Conservation (phyloP, 2,113 vertebrate species). For the Balaeniceps rex region DNA sequence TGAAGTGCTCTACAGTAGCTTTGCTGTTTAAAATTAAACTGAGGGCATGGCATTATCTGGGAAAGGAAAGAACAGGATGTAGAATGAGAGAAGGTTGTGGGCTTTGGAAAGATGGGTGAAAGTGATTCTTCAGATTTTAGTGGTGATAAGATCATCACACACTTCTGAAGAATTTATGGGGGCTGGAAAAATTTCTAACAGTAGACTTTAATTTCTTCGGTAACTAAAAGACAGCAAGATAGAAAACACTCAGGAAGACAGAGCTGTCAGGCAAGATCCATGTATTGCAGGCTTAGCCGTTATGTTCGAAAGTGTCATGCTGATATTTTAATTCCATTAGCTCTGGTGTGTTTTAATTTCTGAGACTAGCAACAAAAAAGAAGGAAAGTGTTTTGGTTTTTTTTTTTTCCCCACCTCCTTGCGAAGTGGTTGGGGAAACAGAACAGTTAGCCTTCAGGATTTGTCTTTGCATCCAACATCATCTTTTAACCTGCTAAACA, state of each 20-base stretch:
- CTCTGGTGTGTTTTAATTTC: constrained; percentile 14
- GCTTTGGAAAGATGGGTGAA: not conserved
- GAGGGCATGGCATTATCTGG: not conserved
- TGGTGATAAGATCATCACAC: not conserved
- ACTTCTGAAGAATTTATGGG: not conserved
- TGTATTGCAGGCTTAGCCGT: not conserved
- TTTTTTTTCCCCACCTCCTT: not conserved
- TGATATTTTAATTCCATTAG: not conserved
- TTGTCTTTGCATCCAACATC: not conserved
- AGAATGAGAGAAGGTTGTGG: not conserved
- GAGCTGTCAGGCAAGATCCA: not conserved
- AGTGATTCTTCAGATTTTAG: not conserved
- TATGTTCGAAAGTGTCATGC: not conserved
- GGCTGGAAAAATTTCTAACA: not conserved
- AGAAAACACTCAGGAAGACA: not conserved
- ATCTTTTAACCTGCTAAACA: not conserved
- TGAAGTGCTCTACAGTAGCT: not conserved
- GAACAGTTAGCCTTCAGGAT: not conserved
- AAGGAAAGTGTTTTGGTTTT: not conserved
- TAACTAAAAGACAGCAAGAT: constrained; percentile 46
- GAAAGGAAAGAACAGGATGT: not conserved
- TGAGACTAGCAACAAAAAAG: not conserved
- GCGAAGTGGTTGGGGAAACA: not conserved
- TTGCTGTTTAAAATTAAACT: not conserved
- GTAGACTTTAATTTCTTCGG: constrained; percentile 5